phyloP scores from a whole-genome alignment of 1,140 invertebrate genomes.

The Scaptodrosophila lebanonensis region DNA sequence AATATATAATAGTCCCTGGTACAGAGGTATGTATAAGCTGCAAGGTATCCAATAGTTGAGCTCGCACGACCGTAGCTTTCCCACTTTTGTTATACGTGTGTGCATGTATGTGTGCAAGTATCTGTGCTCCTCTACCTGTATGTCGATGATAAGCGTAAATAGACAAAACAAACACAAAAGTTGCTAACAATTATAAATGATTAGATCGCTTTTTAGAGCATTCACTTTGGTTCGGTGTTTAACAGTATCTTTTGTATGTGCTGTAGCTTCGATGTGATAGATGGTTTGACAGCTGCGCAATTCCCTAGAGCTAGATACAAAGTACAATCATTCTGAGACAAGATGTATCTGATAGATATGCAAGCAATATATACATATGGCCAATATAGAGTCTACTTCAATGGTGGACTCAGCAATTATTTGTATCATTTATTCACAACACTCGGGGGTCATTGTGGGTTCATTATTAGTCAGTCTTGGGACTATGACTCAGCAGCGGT shows the following conservation, averaged over 20 bases:
- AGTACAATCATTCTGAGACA: too few species aligned
- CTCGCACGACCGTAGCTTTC: too few species aligned
- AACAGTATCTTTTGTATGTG: conserved; percentile 56
- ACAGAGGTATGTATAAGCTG: too few species aligned
- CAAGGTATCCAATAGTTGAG: too few species aligned
- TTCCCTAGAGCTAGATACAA: too few species aligned
- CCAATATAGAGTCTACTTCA: too few species aligned
- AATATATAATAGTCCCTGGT: too few species aligned
- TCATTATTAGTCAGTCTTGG: conserved; percentile 30
- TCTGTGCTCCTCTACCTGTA: conserved; percentile 46
- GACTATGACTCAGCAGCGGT: conserved; percentile 37
- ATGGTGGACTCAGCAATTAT: too few species aligned
- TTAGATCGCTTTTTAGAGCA: conserved; percentile 74
- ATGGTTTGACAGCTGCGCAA: conserved; percentile 3
- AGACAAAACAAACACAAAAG: conserved; percentile 68
- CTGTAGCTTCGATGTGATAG: conserved; percentile 7
- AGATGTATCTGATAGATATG: too few species aligned
- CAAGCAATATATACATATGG: too few species aligned
- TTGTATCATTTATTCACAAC: too few species aligned
- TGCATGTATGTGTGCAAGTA: conserved; percentile 33
- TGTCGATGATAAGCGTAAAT: conserved; percentile 69
- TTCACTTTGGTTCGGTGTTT: conserved; percentile 61
- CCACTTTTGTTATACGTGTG: conserved; percentile 12
- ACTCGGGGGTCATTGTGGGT: conserved; percentile 19
- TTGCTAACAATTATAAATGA: conserved; percentile 74